phyloP scores from a whole-genome alignment of 2,113 vertebrate species.

The Trichechus manatus region DNA sequence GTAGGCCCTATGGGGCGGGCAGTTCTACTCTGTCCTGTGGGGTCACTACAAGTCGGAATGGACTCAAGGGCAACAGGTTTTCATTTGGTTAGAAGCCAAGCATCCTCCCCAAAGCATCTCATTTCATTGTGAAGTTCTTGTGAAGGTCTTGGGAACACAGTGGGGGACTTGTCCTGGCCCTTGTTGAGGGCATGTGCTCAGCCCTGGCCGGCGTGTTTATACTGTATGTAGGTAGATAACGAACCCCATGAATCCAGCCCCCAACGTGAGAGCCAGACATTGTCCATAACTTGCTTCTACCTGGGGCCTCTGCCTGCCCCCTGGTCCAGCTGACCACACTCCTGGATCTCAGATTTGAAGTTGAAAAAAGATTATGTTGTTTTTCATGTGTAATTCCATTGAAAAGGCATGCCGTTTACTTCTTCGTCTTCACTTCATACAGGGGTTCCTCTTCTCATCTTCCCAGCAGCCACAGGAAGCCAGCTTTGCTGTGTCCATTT shows the following conservation, averaged over 20 bases:
- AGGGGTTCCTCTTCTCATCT: neutral
- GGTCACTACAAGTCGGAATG: too few species aligned
- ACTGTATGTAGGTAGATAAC: accelerated
- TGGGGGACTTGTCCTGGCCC: too few species aligned
- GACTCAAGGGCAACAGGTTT: too few species aligned
- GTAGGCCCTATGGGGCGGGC: too few species aligned
- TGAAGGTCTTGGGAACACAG: neutral
- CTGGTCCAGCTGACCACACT: neutral
- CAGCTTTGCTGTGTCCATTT: neutral
- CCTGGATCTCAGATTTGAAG: neutral
- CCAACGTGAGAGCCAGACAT: accelerated
- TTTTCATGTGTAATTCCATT: neutral
- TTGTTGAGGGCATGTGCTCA: neutral
- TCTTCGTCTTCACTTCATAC: neutral
- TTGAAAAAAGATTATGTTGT: neutral
- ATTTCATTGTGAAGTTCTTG: accelerated
- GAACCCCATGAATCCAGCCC: neutral
- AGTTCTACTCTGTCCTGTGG: too few species aligned
- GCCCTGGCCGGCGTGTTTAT: accelerated
- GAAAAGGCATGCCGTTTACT: neutral
- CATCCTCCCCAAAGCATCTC: too few species aligned
- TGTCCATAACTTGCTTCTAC: accelerated
- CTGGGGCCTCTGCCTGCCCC: too few species aligned
- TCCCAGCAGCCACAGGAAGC: neutral
- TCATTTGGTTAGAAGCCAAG: too few species aligned